Evolutionary conservation across 2,113 vertebrate species (phyloP), one percentile per base, ranked within the genome.

Genomic region (Vulpes vulpes): DNA sequence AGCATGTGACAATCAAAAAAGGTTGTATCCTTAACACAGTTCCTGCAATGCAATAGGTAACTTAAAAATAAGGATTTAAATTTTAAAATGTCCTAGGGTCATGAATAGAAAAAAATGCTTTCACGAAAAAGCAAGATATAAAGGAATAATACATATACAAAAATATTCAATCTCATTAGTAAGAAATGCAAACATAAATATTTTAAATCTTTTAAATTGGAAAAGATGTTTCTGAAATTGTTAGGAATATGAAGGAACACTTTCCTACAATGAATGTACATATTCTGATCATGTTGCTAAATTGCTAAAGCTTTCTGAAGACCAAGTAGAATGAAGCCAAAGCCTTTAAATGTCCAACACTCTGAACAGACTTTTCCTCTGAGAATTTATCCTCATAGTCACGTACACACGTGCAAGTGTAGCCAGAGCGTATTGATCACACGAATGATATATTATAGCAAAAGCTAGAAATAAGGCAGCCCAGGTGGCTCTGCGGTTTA

Each of bases 21-120:
- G 3, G 55, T n/a, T 53, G 67, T 89, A 76, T 43, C 9, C 38
- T 91, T 94, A 57, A 93, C 15, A 64, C 19, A 93, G n/a, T 71
- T 95, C 81, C 32, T 62, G 4, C 5, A 76, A 86, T 60, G 71
- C 51, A 71, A 32, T 38, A 65, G 55, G n/a, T 62, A 57, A 78
- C n/a, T 91, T 93, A 74, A 91, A 95, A 84, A 35, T 35, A 49
- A 59, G 95, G 14, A 87, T 35, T 91, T 89, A 85, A 69, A 53
- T 84, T 81, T 27, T 15, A 96, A 93, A 49, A 81, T 69, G 11
- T 62, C 32, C 38, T 65, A 83, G 16, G 4, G 20, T n/a, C 15
- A 57, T 65, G 19, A 76, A n/a, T 49, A 64, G 57, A 10, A 69
- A 69, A n/a, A 69, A n/a, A 69, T n/a, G 8, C 32, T 69, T 92